Evolutionary conservation across 2,113 vertebrate species (phyloP), one percentile per base, ranked within the genome.

Genomic region (Oncorhynchus nerka): DNA sequence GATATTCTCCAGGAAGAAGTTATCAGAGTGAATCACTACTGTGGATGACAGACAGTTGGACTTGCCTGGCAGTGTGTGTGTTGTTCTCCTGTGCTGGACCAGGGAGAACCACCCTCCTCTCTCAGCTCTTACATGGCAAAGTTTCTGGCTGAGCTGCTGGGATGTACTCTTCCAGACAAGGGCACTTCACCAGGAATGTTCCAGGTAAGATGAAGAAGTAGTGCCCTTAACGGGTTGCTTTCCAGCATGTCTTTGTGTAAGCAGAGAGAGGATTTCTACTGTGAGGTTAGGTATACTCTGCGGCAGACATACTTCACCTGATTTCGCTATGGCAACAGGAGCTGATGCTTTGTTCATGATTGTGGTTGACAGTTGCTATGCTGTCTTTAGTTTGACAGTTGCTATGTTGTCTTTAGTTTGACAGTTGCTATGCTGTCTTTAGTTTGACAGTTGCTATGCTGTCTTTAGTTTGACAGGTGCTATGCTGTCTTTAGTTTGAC

Each of bases 71-170:
- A 28, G 30, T 34, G 30, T 34, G 30, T 19, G 57, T 11, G 57
- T n/a, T 61, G 16, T 61, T 61, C 45, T 19, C 62, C 62, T 51
- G 49, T 26, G 30, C 59, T 71, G 62, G 16, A 30, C 70, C 39
- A 55, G 76, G 75, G 51, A 64, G 51, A 75, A 77, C 59, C 85
- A 61, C 19, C 69, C 59, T 55, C 57, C 79, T 76, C 72, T 45
- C 69, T 68, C 28, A 71, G 48, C 84, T 90, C 59, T 83, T 90
- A 84, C 86, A 95, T 95, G 94, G 94, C 94, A 91, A 96, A 94
- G 94, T 95, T 96, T 91, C 92, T 96, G 71, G 85, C 94, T 20
- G 94, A 94, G 85, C 89, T 95, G 68, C 89, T 95, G 89, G 94
- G 93, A 84, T 95, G 95, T 86, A 88, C 93, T 24, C 83, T 96